A percentile compares a stretch with the other conserved stretches of the same genome.
These are phyloP conservation scores for Rhinogobius similis DNA, from an alignment of 2,113 vertebrate species.

Conservation along the genomic window DNA sequence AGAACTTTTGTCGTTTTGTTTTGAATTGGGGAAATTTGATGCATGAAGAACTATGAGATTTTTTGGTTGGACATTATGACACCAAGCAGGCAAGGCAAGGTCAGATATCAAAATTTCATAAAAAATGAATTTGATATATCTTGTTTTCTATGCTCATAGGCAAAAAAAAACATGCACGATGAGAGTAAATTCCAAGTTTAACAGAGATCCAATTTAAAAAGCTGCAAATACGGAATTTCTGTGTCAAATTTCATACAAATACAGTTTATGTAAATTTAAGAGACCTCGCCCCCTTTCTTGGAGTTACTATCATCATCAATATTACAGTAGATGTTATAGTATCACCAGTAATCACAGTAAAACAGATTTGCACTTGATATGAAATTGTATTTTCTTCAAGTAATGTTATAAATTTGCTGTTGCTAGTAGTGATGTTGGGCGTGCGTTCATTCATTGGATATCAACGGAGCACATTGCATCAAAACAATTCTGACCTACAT, in stretches of 20 bases:
- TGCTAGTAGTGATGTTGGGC: background rate
- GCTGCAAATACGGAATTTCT: background rate
- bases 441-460: background rate
- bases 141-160: background rate
- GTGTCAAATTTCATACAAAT: background rate
- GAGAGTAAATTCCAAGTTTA: too few relatives aligned
- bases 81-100: background rate
- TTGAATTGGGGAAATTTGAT: background rate
- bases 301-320: background rate
- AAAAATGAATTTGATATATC: background rate
- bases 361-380: background rate
- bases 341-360: background rate
- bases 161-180: background rate
- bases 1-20: background rate
- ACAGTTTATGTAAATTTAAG: background rate
- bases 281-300: background rate
- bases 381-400: background rate
- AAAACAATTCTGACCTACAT: slow-evolving; percentile 12
- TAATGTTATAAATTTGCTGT: background rate
- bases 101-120: background rate
- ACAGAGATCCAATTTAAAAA: background rate
- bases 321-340: too few relatives aligned
- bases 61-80: background rate
- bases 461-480: background rate
- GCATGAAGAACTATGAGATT: background rate